Conservation (phyloP, 35 echinoderm and acorn worm genomes). For the Heliocidaris erythrogramma region DNA sequence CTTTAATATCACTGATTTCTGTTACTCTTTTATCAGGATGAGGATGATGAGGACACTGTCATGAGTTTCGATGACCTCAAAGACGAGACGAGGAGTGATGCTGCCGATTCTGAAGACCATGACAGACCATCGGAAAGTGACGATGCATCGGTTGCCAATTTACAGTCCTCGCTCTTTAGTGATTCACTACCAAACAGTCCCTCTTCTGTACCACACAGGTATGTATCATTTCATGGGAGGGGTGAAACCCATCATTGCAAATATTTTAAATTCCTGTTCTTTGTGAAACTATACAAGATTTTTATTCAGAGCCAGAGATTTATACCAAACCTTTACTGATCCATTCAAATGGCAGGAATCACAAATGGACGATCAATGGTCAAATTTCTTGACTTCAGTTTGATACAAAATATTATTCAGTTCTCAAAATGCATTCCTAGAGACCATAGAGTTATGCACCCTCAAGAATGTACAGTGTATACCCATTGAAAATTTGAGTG, state of each 20-base stretch:
- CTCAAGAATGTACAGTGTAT: no score
- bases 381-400: no score
- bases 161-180: slow-evolving; percentile 51
- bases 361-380: no score
- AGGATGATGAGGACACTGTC: slow-evolving; percentile 51
- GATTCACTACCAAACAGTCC: slow-evolving; percentile 96
- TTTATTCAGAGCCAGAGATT: no score
- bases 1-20: not conserved
- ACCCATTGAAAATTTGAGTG: no score
- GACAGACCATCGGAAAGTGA: slow-evolving; percentile 90
- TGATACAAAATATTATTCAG: no score
- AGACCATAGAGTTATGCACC: no score
- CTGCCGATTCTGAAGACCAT: slow-evolving; percentile 75
- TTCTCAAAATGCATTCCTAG: no score
- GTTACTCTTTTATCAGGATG: slow-evolving; percentile 18
- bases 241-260: not conserved
- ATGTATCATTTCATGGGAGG: not conserved
- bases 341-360: no score
- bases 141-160: slow-evolving; percentile 47
- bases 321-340: no score
- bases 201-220: slow-evolving; percentile 81
- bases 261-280: not conserved
- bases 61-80: slow-evolving; percentile 69
- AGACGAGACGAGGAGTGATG: slow-evolving; percentile 82
- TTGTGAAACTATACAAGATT: no score